phyloP scores from a whole-genome alignment of 2,113 vertebrate genomes.

The Herpailurus yagouaroundi region DNA sequence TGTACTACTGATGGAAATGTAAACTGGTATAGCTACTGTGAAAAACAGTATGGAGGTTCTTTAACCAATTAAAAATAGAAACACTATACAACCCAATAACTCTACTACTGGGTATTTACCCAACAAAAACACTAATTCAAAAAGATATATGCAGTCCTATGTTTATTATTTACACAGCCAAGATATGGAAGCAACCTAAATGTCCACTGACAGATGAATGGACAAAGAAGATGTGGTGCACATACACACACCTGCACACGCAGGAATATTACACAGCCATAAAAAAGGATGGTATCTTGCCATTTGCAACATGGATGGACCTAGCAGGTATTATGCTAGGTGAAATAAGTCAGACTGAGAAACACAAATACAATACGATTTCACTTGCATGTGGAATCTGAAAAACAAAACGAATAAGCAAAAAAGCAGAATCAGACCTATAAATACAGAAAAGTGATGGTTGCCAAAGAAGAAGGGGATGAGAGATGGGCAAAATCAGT shows the following conservation, averaged over 20 bases:
- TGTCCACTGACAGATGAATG: not conserved
- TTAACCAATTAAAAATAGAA: not conserved
- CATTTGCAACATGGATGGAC: not conserved
- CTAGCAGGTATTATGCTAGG: not conserved
- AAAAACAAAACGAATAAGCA: not conserved
- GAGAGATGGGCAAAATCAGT: not conserved
- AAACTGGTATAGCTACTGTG: not conserved
- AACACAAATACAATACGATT: not conserved
- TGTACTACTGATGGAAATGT: not conserved
- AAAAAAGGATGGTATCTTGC: not conserved
- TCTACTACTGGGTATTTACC: not conserved
- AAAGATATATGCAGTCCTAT: not conserved
- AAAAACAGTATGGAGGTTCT: not conserved
- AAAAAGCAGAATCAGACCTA: not conserved
- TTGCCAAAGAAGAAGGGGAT: not conserved
- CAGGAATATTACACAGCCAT: not conserved
- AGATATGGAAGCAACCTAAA: not conserved
- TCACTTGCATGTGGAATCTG: not conserved
- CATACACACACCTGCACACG: not conserved
- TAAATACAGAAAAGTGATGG: not conserved
- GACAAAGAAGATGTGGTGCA: not conserved
- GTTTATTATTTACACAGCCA: not conserved
- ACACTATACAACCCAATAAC: not conserved
- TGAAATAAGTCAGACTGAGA: not conserved
- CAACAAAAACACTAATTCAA: not conserved